Conservation (phyloP, 2,888 invertebrate species). For the Zelleria hepariella region DNA sequence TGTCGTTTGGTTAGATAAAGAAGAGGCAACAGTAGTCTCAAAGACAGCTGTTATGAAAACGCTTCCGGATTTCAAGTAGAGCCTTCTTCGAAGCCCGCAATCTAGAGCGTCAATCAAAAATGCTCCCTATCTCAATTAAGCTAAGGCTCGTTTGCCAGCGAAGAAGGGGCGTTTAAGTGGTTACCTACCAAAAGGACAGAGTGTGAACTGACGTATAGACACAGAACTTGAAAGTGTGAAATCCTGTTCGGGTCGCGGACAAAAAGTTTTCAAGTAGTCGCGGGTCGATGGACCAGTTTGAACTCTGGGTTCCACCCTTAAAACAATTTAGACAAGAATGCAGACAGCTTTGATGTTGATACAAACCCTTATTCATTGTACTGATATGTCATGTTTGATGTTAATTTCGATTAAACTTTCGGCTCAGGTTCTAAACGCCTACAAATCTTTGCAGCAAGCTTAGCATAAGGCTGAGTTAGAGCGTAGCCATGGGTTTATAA, state of each 20-base stretch:
- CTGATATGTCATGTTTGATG: no score
- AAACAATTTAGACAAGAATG: no score
- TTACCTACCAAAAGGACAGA: slow-evolving; percentile 4
- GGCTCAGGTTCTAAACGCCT: no score
- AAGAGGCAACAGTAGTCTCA: neutral
- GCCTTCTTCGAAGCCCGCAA: neutral
- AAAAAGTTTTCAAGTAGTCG: slow-evolving; percentile 31
- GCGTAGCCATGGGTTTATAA: no score
- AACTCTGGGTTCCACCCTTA: neutral
- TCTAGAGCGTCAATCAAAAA: neutral
- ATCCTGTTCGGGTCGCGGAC: slow-evolving; percentile 26
- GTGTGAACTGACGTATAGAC: slow-evolving; percentile 31
- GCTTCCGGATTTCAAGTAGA: neutral
- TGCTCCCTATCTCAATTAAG: neutral
- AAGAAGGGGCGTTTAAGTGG: neutral
- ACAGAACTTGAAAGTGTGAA: slow-evolving; percentile 44
- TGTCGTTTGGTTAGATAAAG: neutral
- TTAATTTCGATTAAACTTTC: no score
- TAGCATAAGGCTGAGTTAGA: no score
- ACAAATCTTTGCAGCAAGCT: no score
- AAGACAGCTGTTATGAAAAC: neutral
- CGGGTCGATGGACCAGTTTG: neutral
- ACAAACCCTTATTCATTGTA: no score
- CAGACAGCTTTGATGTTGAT: no score
- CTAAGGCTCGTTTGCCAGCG: neutral